Conservation (phyloP, 2,888 invertebrate species). For the Gerris lacustris region DNA sequence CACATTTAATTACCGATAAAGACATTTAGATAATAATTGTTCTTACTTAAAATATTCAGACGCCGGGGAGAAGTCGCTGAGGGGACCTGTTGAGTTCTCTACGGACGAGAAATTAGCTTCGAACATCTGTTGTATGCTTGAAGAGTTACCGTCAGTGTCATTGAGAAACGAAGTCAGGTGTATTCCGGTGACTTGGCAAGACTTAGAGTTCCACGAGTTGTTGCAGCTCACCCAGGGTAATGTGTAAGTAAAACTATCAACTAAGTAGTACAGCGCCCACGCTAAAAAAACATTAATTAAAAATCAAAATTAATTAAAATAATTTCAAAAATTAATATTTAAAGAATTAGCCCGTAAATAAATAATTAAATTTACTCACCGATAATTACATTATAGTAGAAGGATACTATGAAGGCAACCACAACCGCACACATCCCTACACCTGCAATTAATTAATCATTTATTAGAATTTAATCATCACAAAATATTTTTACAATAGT, state of each 20-base stretch:
- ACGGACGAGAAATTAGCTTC: constrained; percentile 43
- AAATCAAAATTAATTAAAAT: too few relatives aligned
- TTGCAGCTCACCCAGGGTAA: constrained; percentile 72
- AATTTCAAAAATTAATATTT: too few relatives aligned
- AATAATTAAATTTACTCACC: constrained; percentile 32
- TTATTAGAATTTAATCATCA: background rate
- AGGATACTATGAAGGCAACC: constrained; percentile 67
- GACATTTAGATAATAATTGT: background rate
- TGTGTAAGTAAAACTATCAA: constrained; percentile 53
- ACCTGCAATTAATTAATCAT: constrained; percentile 40
- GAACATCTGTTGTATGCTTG: constrained; percentile 46
- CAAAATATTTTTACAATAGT: background rate
- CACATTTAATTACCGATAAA: too few relatives aligned
- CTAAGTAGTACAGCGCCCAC: constrained; percentile 70
- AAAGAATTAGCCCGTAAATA: too few relatives aligned
- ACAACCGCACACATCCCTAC: constrained; percentile 68
- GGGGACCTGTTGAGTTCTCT: constrained; percentile 22
- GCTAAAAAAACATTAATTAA: constrained; percentile 31
- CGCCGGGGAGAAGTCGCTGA: constrained; percentile 41
- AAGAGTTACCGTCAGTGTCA: background rate
- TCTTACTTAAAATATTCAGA: constrained; percentile 67
- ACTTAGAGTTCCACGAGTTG: constrained; percentile 66
- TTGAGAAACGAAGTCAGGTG: background rate
- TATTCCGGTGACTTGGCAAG: constrained; percentile 45
- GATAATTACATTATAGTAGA: constrained; percentile 75